These are phyloP conservation scores for Mustela lutreola DNA, from an alignment of 2,113 vertebrate species.

Conservation along the genomic window DNA sequence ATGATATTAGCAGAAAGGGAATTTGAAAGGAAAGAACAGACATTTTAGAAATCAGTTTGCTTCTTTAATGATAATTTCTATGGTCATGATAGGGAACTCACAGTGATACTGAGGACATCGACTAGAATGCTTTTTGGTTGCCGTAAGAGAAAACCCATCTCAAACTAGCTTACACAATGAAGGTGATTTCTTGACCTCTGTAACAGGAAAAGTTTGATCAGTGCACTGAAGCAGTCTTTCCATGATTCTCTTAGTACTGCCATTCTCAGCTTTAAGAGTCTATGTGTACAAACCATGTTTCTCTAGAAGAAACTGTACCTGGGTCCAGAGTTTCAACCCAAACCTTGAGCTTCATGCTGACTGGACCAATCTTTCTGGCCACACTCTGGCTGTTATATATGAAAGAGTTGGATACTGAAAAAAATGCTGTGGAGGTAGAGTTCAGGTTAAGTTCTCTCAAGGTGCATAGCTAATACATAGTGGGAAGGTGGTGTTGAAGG, in stretches of 20 bases:
- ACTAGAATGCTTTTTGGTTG: slow-evolving; percentile 11
- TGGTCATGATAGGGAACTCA: background rate
- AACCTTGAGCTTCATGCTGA: background rate
- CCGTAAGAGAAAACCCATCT: background rate
- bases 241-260: background rate
- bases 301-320: background rate
- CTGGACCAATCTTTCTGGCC: background rate
- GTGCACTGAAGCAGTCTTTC: background rate
- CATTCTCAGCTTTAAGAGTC: background rate
- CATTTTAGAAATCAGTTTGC: slow-evolving; percentile 27
- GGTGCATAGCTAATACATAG: background rate
- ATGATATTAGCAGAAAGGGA: background rate
- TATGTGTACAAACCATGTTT: background rate
- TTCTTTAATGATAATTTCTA: background rate
- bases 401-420: background rate
- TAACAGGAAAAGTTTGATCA: background rate
- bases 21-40: background rate
- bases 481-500: background rate
- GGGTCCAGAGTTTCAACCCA: background rate
- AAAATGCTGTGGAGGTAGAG: background rate
- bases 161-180: background rate
- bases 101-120: background rate
- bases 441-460: background rate
- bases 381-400: background rate
- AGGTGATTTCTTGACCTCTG: background rate